These are phyloP conservation scores for Notamacropus eugenii DNA, from an alignment of 2,797 vertebrate species.

Conservation along the genomic window DNA sequence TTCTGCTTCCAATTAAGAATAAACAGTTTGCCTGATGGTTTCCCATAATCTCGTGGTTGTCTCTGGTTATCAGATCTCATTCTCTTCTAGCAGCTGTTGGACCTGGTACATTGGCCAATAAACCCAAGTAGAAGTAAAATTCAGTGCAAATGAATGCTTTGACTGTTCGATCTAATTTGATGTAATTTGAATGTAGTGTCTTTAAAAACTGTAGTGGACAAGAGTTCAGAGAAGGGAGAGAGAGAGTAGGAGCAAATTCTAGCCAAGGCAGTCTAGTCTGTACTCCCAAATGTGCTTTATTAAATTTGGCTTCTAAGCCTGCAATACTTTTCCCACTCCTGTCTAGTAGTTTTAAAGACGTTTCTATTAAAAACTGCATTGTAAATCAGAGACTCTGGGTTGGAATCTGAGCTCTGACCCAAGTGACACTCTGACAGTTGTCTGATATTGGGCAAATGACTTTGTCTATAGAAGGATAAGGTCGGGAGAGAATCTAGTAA, in stretches of 20 bases:
- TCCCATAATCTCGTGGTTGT: neutral
- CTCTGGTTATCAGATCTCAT: neutral
- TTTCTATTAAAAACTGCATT: neutral
- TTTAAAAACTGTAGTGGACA: neutral
- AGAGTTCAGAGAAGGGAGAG: neutral
- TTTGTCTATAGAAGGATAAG: neutral
- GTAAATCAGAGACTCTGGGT: neutral
- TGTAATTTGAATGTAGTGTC: neutral
- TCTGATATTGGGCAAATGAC: neutral
- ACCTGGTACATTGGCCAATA: neutral
- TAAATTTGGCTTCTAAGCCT: neutral
- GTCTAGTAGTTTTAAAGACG: neutral
- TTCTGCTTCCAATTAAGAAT: slow-evolving; percentile 24
- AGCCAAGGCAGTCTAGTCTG: neutral
- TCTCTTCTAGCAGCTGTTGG: neutral
- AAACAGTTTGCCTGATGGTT: neutral
- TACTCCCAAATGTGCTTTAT: neutral
- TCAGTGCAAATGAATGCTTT: neutral
- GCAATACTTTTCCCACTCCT: neutral
- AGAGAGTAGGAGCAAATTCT: neutral
- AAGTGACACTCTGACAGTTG: neutral
- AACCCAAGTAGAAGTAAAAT: neutral
- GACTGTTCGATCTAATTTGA: neutral
- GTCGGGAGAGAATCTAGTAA: neutral
- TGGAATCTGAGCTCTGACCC: neutral